A percentile compares a stretch with the other conserved stretches of the same genome.
These are phyloP conservation scores for Trichogramma pretiosum DNA, from an alignment of 1,140 invertebrate genomes.

Conservation along the genomic window DNA sequence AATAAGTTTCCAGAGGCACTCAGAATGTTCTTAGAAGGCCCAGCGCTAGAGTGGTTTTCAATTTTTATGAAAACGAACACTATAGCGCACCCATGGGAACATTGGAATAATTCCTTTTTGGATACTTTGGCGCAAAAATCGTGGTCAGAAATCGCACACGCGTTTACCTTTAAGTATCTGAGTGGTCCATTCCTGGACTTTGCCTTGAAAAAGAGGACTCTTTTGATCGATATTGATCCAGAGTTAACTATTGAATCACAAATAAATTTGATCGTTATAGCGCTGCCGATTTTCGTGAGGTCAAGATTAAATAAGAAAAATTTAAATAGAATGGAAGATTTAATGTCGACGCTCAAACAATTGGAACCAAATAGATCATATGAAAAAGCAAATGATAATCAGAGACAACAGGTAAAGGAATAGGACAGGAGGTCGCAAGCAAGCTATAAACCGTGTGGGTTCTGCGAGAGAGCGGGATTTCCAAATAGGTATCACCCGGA, in stretches of 20 bases:
- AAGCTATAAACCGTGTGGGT: neutral
- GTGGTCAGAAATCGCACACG: slow-evolving; percentile 8
- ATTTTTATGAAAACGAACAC: slow-evolving; percentile 11
- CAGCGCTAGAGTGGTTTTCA: slow-evolving; percentile 11
- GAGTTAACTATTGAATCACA: slow-evolving; percentile 4
- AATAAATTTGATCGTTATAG: slow-evolving; percentile 14
- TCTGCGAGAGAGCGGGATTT: neutral
- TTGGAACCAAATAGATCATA: slow-evolving; percentile 4
- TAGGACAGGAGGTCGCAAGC: neutral
- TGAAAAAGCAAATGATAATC: neutral
- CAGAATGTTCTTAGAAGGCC: slow-evolving; percentile 16
- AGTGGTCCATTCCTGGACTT: slow-evolving; percentile 11
- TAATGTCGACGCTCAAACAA: slow-evolving; percentile 7
- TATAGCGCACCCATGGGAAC: slow-evolving; percentile 7
- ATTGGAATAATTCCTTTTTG: neutral
- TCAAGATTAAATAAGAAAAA: slow-evolving; percentile 2
- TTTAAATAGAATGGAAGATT: slow-evolving; percentile 1
- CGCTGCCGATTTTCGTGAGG: slow-evolving; percentile 6
- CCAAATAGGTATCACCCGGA: neutral
- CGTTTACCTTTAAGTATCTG: slow-evolving; percentile 9
- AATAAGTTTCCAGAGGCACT: slow-evolving; percentile 11
- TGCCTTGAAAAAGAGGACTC: slow-evolving; percentile 13
- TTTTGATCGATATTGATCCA: slow-evolving; percentile 10
- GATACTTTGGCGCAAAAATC: neutral
- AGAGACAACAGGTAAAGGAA: neutral